Base-by-base conservation (phyloP, 1,140 invertebrate genomes). In the Wasmannia auropunctata region DNA sequence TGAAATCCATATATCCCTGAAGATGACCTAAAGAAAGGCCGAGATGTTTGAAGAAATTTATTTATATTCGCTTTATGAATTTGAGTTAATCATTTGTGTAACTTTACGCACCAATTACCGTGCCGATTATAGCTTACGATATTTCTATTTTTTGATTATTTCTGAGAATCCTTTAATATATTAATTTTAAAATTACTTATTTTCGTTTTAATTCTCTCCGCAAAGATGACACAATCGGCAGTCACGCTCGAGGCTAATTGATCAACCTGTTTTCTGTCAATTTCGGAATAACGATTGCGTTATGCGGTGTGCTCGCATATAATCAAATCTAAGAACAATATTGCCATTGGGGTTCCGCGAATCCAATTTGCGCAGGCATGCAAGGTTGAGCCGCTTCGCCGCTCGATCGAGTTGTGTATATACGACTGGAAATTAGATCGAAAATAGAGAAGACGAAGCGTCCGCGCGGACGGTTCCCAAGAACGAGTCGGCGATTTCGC, bases 401-500 rank as follows among this genome's bases (percentile, higher is more conserved):
- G 40, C 34, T 67, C 56, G 65, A 25, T 54, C 56, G 76, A 22
- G 56, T 43, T 31, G 14, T 8, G 3, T 1, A 22, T 43, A 11
- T 11, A 56, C 84, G 51, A 43, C 14, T 49, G n/a, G 22, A 88
- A 88, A 88, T 80, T 22, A 6, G 58, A 69, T 74, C 51, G 83
- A 81, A 86, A 49, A 67, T 67, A 67, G 83, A 67, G 83, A 74
- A 63, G 81, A 84, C 43, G 81, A 63, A 54, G 72, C 40, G 11
- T 74, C 19, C 22, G 40, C 22, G 40, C 28, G 49, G 37, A 80
- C 28, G 60, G 72, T 90, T 90, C 88, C 76, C 88, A 89, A 89
- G 80, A 70, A 74, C 80, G 69, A 65, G 65, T 46, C 75, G 75
- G 46, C 70, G 87, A 90, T 92, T 92, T 92, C 91, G 90, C 89